Percentiles rank a stretch among this genome's conserved stretches.
phyloP scores from a whole-genome alignment of 1,140 invertebrate genomes.

The Hycleus phaleratus region DNA sequence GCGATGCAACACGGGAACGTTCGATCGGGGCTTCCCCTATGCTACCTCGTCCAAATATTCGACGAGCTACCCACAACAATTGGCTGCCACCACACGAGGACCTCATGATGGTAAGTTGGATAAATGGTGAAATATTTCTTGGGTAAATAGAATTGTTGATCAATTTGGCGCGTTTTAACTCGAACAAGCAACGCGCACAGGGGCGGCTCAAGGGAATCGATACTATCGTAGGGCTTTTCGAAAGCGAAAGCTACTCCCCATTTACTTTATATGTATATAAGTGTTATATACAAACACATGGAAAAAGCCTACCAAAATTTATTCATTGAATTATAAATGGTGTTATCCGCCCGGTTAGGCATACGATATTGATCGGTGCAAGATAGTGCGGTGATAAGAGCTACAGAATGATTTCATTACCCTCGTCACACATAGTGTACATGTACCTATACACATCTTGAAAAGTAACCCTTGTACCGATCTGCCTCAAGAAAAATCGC shows the following conservation, averaged over 20 bases:
- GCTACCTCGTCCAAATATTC: slow-evolving; percentile 19
- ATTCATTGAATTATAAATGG: slow-evolving; percentile 2
- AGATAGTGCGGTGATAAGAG: slow-evolving; percentile 2
- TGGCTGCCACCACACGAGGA: slow-evolving; percentile 15
- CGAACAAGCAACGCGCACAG: too few species aligned
- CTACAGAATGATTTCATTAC: not conserved
- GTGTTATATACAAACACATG: too few species aligned
- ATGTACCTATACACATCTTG: too few species aligned
- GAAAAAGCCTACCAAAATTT: not conserved
- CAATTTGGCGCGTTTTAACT: not conserved
- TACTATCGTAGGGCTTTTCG: not conserved
- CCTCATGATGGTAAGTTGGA: slow-evolving; percentile 27
- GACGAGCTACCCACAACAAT: slow-evolving; percentile 14
- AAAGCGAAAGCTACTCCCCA: too few species aligned
- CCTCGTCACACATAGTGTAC: too few species aligned
- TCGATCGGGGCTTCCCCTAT: slow-evolving; percentile 31
- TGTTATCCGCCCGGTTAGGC: slow-evolving; percentile 1
- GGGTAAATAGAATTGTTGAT: not conserved
- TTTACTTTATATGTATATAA: too few species aligned
- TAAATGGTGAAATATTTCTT: not conserved
- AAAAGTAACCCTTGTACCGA: too few species aligned
- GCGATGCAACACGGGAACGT: slow-evolving; percentile 40
- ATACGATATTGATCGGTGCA: slow-evolving; percentile 4
- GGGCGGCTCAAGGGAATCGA: not conserved
- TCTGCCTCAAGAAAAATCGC: too few species aligned